A percentile compares a stretch with the other conserved stretches of the same genome.
These are phyloP conservation scores for Graphium colonna DNA, from an alignment of 2,888 invertebrate genomes.

Conservation along the genomic window DNA sequence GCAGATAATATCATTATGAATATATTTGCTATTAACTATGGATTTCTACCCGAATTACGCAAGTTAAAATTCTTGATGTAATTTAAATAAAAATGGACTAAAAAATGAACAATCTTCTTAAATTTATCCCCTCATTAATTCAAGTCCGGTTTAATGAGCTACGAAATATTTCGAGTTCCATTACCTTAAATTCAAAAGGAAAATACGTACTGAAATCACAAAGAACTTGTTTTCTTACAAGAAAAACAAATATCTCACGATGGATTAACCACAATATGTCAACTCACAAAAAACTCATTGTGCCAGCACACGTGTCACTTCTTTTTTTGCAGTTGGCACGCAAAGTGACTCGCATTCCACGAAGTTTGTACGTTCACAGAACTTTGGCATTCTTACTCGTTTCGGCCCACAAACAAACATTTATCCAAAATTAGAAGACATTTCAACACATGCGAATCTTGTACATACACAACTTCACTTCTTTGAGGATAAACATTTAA, in stretches of 20 bases:
- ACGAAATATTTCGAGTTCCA: neutral
- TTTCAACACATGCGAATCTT: constrained; percentile 3
- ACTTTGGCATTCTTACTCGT: constrained; percentile 19
- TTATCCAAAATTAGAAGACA: constrained; percentile 19
- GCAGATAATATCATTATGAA: too few relatives aligned
- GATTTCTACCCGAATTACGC: too few relatives aligned
- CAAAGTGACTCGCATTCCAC: constrained; percentile 35
- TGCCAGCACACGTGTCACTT: constrained; percentile 38
- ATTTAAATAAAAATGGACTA: too few relatives aligned
- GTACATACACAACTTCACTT: neutral
- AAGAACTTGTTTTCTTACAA: neutral
- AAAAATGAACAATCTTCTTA: too few relatives aligned
- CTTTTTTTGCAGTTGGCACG: constrained; percentile 50
- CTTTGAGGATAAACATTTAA: too few relatives aligned
- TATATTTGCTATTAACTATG: too few relatives aligned
- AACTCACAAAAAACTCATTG: constrained; percentile 36
- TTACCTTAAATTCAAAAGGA: neutral
- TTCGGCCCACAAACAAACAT: constrained; percentile 16
- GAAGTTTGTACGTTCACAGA: constrained; percentile 13
- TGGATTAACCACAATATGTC: neutral
- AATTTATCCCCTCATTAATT: too few relatives aligned
- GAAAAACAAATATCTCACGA: neutral
- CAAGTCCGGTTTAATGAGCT: too few relatives aligned
- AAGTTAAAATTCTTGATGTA: too few relatives aligned
- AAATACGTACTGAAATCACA: too few relatives aligned